Evolutionary conservation across 2,113 vertebrate genomes (phyloP).

Genomic region (Eretmochelys imbricata): DNA sequence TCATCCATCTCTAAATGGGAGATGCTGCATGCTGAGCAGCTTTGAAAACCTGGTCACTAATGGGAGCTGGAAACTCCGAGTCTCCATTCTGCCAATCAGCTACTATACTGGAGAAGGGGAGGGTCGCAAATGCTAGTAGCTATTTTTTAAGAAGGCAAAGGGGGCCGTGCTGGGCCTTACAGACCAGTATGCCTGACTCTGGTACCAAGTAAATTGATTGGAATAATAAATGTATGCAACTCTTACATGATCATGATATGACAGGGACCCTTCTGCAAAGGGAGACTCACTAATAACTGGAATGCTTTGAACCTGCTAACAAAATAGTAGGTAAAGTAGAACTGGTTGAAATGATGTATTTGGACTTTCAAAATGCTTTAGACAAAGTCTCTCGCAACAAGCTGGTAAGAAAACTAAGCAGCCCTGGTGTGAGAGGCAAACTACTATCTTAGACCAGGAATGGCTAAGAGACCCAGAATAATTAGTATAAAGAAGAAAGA

Average conservation of each 20-base stretch:
- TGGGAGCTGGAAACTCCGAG: background rate
- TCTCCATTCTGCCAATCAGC: background rate
- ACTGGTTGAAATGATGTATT: background rate
- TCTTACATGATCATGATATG: background rate
- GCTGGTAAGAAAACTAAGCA: background rate
- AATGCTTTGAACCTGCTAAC: background rate
- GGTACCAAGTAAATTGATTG: background rate
- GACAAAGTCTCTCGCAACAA: background rate
- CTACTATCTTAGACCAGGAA: background rate
- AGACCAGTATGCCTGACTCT: background rate
- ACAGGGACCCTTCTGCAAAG: background rate
- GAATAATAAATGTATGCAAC: background rate
- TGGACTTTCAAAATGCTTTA: constrained; percentile 13
- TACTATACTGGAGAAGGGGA: background rate
- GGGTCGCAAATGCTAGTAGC: fast-evolving
- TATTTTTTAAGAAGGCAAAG: background rate
- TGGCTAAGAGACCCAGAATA: background rate
- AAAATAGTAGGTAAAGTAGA: constrained; percentile 8
- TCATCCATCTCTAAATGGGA: background rate
- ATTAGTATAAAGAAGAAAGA: background rate
- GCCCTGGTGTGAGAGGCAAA: background rate
- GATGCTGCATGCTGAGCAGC: background rate
- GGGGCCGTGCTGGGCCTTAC: fast-evolving
- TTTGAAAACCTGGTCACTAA: background rate
- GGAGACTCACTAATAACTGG: background rate